Evolutionary conservation across 92 coral and sea anemone genomes (phyloP), one percentile per base, ranked within the genome.

Genomic region (Chrysogorgia sp.): DNA sequence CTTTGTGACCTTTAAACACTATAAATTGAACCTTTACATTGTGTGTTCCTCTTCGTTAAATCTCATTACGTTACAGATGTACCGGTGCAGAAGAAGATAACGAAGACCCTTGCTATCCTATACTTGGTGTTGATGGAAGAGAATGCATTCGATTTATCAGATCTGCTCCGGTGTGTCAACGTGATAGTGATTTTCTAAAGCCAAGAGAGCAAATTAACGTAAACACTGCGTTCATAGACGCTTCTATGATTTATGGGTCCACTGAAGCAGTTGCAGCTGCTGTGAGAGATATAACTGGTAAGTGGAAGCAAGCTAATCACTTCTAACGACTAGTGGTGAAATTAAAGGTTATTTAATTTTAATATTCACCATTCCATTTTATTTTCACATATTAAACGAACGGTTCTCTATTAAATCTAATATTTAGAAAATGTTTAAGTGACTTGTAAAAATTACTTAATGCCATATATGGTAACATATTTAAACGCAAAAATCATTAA

Each of bases 191-290:
- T 13, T 24, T 2, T 21, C 29, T 48, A 2, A 21, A 0, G 48
- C 61, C 74, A 67, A 40, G 58, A 67, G 74, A 67, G 47, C 74
- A 67, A 21, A 67, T 67, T 32, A 67, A 67, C 28, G 74, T 67
- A 21, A 67, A 67, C 47, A 67, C 74, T 14, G 74, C 74, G 53
- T 67, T 35, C 43, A 1, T 67, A 8, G 74, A 67, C 33, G 74
- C 53, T 23, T 67, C 74, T 34, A 67, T 67, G 74, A 25, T 67
- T 67, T 67, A 67, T 23, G 74, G 74, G 7, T 67, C 74, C 0
- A 35, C 74, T 2, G 74, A 67, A 67, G 0, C 34, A 37, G 74
- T 67, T 23, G 53, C 52, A 67, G 40, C 41, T 1, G 56, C 74
- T 7, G 52, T 67, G 57, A 49, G 74, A 67, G 74, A 67, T 12